Evolutionary conservation across 2,888 invertebrate species (phyloP).

Genomic region (Syrphus vitripennis): DNA sequence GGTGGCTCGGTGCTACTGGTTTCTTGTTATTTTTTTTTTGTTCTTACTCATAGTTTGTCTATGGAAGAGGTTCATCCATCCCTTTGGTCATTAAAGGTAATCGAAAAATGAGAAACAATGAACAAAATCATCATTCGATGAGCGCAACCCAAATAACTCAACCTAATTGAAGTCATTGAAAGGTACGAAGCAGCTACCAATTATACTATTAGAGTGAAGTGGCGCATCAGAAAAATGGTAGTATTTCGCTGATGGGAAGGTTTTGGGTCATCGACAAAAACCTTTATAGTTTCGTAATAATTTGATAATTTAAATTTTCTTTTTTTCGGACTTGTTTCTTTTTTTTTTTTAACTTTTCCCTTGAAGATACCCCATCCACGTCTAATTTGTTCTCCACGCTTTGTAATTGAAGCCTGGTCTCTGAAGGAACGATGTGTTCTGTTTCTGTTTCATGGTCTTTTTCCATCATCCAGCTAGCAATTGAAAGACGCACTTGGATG

Average conservation of each 20-base stretch:
- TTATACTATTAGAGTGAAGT: neutral
- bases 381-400: conserved; percentile 63
- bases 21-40: neutral
- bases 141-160: conserved; percentile 27
- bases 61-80: neutral
- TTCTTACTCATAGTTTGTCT: neutral
- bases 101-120: conserved; percentile 14
- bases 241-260: neutral
- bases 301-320: conserved; percentile 50
- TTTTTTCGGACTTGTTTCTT: neutral
- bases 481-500: conserved; percentile 67
- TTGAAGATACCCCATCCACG: conserved; percentile 11
- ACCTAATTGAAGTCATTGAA: conserved; percentile 51
- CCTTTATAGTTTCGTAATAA: conserved; percentile 29
- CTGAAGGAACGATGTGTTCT: neutral
- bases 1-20: conserved; percentile 37
- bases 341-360: conserved; percentile 9
- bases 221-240: neutral
- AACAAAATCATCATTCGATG: neutral
- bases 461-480: conserved; percentile 16
- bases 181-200: neutral
- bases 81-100: conserved; percentile 40
- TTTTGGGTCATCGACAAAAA: conserved; percentile 35
- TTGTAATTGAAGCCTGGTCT: conserved; percentile 55
- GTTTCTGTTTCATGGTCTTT: conserved; percentile 40